Conservation (phyloP, 37 sponge, comb jelly and placozoan species). For the Beroe ovata region DNA sequence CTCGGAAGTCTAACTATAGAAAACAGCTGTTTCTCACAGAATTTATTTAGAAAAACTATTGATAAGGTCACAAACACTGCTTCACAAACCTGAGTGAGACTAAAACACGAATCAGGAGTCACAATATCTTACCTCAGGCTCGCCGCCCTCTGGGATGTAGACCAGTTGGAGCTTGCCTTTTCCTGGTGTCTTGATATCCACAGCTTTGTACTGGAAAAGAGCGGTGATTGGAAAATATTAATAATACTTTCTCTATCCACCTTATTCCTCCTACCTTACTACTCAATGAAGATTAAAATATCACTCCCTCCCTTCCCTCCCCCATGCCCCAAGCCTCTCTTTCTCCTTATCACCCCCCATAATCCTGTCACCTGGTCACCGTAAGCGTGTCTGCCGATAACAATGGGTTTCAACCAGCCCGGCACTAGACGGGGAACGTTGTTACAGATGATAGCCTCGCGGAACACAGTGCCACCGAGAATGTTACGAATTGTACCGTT, state of each 20-base stretch:
- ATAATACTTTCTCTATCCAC: too few species aligned
- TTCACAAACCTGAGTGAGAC: too few species aligned
- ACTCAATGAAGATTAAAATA: too few species aligned
- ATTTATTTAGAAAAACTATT: too few species aligned
- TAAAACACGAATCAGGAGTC: background rate
- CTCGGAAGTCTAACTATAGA: too few species aligned
- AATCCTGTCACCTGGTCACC: conserved; percentile 58
- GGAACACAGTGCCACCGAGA: conserved; percentile 95
- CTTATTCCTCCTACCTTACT: too few species aligned
- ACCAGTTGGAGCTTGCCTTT: conserved; percentile 83
- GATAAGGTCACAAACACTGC: too few species aligned
- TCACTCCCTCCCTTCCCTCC: too few species aligned
- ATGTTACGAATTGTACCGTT: conserved; percentile 99
- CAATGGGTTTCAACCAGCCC: conserved; percentile 69
- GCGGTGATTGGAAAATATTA: background rate
- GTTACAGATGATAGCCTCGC: conserved; percentile 94
- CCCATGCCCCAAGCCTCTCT: too few species aligned
- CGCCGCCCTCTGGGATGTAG: conserved; percentile 82
- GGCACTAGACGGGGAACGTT: conserved; percentile 94
- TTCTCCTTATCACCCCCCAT: too few species aligned
- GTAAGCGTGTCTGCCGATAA: conserved; percentile 69
- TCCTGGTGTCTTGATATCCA: conserved; percentile 91
- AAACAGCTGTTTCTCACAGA: too few species aligned
- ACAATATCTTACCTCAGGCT: conserved; percentile 54
- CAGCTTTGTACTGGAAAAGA: conserved; percentile 83